phyloP scores from a whole-genome alignment of 1,140 invertebrate genomes.

The Drosophila mayri region DNA sequence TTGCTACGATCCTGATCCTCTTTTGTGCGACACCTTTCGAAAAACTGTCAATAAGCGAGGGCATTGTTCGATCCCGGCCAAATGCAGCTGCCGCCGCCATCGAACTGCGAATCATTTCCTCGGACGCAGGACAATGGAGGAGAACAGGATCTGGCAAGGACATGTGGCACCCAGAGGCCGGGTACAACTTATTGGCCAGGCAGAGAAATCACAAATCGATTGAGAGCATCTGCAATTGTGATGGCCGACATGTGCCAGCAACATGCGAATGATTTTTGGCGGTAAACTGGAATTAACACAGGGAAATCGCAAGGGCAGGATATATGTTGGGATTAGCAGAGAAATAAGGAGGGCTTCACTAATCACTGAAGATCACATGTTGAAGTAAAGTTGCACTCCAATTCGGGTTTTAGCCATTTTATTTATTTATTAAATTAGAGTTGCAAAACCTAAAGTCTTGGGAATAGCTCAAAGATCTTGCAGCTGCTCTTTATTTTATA shows the following conservation, averaged over 20 bases:
- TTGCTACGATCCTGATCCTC: slow-evolving; percentile 41
- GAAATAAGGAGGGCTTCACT: not conserved
- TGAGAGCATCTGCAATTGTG: slow-evolving; percentile 66
- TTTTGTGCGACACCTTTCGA: slow-evolving; percentile 70
- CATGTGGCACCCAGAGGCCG: slow-evolving; percentile 46
- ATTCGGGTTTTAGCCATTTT: not conserved
- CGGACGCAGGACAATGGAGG: slow-evolving; percentile 47
- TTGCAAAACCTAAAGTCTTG: not conserved
- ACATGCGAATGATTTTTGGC: slow-evolving; percentile 73
- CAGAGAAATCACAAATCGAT: slow-evolving; percentile 19
- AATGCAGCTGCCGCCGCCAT: slow-evolving; percentile 46
- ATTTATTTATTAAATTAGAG: not conserved
- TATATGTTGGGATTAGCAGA: not conserved
- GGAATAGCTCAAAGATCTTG: not conserved
- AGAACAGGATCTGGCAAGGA: slow-evolving; percentile 41
- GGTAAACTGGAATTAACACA: slow-evolving; percentile 52
- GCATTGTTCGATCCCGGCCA: slow-evolving; percentile 36
- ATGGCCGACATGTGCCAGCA: slow-evolving; percentile 74
- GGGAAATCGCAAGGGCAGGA: not conserved
- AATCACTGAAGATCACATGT: slow-evolving; percentile 6
- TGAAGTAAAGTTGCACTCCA: fast-evolving
- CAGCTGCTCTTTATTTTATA: slow-evolving; percentile 5
- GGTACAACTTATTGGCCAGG: slow-evolving; percentile 66
- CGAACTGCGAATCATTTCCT: slow-evolving; percentile 48
- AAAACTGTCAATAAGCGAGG: slow-evolving; percentile 78